Conservation (phyloP, 2,888 invertebrate species). For the Argynnis bischoffii region DNA sequence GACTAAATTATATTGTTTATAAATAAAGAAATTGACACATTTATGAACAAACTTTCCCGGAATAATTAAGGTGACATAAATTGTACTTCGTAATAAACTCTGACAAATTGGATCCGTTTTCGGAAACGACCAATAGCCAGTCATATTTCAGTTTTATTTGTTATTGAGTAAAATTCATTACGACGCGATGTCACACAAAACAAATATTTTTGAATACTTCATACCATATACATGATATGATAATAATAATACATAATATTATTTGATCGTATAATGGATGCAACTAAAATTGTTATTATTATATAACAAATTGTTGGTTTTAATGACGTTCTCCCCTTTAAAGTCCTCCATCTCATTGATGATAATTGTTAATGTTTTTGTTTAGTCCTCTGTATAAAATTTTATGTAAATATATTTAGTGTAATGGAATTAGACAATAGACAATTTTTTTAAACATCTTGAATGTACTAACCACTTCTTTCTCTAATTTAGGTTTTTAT, state of each 20-base stretch:
- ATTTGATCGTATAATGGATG: no score
- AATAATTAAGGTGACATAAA: slow-evolving; percentile 44
- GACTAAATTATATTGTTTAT: slow-evolving; percentile 14
- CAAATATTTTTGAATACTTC: slow-evolving; percentile 35
- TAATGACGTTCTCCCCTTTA: no score
- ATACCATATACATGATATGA: background rate
- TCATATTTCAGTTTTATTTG: slow-evolving; percentile 44
- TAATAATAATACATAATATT: slow-evolving; percentile 1
- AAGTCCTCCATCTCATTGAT: no score
- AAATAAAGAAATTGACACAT: slow-evolving; percentile 33
- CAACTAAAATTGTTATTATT: no score
- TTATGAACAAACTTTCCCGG: slow-evolving; percentile 35
- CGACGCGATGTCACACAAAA: slow-evolving; percentile 35
- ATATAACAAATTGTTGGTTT: no score
- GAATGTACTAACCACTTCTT: no score
- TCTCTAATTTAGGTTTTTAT: no score
- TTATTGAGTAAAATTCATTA: slow-evolving; percentile 40
- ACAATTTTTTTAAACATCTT: no score
- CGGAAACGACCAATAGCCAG: slow-evolving; percentile 42
- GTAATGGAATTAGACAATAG: no score
- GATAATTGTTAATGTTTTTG: no score
- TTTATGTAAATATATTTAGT: no score
- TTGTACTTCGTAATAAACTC: slow-evolving; percentile 45
- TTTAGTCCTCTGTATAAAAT: no score
- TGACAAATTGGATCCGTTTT: slow-evolving; percentile 44